Conservation (phyloP, 2,113 vertebrate species). For the Lagenorhynchus albirostris region DNA sequence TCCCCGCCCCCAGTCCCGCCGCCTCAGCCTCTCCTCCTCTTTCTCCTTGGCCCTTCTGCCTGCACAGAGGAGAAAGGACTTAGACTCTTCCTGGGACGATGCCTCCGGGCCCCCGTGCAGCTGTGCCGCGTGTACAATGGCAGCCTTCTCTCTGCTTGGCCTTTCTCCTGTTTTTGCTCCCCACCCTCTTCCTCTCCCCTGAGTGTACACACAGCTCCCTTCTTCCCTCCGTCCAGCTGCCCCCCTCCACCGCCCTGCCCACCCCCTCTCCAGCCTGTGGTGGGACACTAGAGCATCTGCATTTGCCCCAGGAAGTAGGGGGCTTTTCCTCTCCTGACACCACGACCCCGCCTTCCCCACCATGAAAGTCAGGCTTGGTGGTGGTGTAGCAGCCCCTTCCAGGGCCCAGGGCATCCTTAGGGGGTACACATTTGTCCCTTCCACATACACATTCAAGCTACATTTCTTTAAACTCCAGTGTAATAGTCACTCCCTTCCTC, state of each 20-base stretch:
- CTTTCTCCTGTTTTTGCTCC: not conserved
- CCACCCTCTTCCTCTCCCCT: not conserved
- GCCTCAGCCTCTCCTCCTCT: not conserved
- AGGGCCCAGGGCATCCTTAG: not conserved
- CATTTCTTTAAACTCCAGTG: not conserved
- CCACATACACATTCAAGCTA: rapidly evolving
- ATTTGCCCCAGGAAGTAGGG: not conserved
- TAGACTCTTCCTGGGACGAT: not conserved
- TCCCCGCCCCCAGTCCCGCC: not conserved
- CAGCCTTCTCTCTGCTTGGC: conserved; percentile 55
- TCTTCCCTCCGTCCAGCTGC: conserved; percentile 10
- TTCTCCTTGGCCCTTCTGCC: not conserved
- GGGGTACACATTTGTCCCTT: rapidly evolving
- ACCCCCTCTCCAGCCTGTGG: not conserved
- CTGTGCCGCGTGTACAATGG: conserved; percentile 56
- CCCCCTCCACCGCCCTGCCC: not conserved
- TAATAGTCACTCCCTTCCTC: not conserved
- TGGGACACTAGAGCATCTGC: not conserved
- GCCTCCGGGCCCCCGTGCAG: not conserved
- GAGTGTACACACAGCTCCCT: not conserved
- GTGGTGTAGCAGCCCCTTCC: not conserved
- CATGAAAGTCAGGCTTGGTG: rapidly evolving
- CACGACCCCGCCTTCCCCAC: not conserved
- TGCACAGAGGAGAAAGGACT: conserved; percentile 14
- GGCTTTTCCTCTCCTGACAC: not conserved